Conservation (phyloP, 2,888 invertebrate species). For the Cheilosia grossa region DNA sequence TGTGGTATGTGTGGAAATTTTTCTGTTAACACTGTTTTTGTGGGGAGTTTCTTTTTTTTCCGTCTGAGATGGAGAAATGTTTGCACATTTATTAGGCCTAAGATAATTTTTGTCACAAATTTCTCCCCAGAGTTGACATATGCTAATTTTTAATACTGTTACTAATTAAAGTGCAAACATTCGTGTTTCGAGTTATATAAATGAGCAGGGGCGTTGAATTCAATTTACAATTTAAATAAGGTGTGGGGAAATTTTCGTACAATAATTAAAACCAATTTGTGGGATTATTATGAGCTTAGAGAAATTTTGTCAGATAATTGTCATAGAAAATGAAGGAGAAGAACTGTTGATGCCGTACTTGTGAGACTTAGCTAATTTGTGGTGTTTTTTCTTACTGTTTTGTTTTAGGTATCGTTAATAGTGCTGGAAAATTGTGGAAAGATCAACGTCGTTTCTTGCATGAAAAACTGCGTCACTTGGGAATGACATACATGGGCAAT, state of each 20-base stretch:
- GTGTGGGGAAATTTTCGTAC: not conserved
- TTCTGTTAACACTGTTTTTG: constrained; percentile 4
- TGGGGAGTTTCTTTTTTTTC: constrained; percentile 41
- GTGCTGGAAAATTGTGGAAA: constrained; percentile 95
- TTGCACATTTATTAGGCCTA: constrained; percentile 55
- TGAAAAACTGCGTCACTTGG: constrained; percentile 92
- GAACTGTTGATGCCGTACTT: not conserved
- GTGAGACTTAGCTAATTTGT: not conserved
- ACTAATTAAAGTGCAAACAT: constrained; percentile 25
- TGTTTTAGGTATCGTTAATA: constrained; percentile 90
- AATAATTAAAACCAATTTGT: too few relatives aligned
- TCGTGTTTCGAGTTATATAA: constrained; percentile 15
- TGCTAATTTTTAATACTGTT: constrained; percentile 39
- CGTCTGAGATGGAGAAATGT: constrained; percentile 40
- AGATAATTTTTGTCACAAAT: constrained; percentile 2
- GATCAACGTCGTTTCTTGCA: constrained; percentile 94
- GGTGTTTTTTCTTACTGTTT: constrained; percentile 4
- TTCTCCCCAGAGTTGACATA: constrained; percentile 35
- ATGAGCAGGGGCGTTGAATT: not conserved
- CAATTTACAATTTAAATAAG: not conserved
- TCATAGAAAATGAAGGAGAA: not conserved
- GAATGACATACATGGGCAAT: constrained; percentile 93
- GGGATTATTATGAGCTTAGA: too few relatives aligned
- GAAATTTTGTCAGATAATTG: too few relatives aligned
- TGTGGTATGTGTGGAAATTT: constrained; percentile 10